Evolutionary conservation across 2,797 vertebrate species (phyloP), one percentile per base, ranked within the genome.

Genomic region (Podargus strigoides): DNA sequence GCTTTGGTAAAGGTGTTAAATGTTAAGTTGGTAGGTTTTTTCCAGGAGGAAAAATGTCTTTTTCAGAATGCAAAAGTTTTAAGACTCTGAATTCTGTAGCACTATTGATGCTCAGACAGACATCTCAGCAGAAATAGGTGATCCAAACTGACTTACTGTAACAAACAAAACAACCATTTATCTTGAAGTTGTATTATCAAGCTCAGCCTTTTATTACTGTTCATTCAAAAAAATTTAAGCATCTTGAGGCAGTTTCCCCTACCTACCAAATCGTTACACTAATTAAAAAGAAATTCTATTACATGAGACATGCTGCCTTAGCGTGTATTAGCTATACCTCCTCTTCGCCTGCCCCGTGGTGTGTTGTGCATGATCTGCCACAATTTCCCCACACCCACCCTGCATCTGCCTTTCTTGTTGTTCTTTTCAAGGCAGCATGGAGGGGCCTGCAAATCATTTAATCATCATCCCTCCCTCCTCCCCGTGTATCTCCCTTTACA

Each of bases 261-360:
- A 21, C 55, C 22, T 85, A 64, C 15, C 27, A 85, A 81, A 75
- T 24, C 19, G 60, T 44, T 19, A 15, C 14, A 37, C 4, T 36
- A 7, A 59, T 83, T 59, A 32, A 23, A 85, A 68, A 79, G 3
- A 67, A 79, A 60, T 56, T 41, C 42, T 47, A 6, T 16, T 5
- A 41, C 8, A 18, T 32, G 21, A 67, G 6, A 46, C 6, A 36
- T 77, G 7, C 39, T 81, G 44, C 47, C 22, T 84, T 55, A 59
- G 27, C 18, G 3, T 14, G 8, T 32, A 8, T 39, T 56, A 39
- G 9, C 0, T 5, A 4, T 14, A 44, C 0, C 2, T 41, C 11
- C 37, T 52, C 14, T 32, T 73, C 4, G n/a, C 9, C 47, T 72
- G 37, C 13, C 23, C 16, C 0, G 0, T 16, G 47, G 24, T 44